phyloP scores from a whole-genome alignment of 2,113 vertebrate genomes.

The Bos taurus region DNA sequence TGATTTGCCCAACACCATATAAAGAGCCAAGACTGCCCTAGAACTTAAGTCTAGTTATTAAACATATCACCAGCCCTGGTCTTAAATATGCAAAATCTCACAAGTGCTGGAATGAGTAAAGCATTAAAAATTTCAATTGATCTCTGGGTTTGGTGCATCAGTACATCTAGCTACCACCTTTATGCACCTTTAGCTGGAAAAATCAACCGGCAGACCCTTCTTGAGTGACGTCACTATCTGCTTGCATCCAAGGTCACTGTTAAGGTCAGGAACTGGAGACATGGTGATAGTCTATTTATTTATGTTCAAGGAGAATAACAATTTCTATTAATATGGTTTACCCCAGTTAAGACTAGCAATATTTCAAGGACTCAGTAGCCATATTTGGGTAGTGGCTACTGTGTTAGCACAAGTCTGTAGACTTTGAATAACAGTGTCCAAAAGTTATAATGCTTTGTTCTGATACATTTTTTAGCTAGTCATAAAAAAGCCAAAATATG shows the following conservation, averaged over 20 bases:
- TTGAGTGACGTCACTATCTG: neutral
- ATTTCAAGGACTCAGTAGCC: neutral
- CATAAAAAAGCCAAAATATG: neutral
- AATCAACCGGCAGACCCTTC: neutral
- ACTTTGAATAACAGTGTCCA: neutral
- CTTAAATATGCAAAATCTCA: neutral
- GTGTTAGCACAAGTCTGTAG: neutral
- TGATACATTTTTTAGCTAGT: neutral
- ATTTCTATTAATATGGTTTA: neutral
- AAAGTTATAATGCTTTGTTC: neutral
- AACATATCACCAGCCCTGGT: neutral
- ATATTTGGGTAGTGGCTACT: neutral
- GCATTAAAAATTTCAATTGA: neutral
- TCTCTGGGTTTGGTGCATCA: neutral
- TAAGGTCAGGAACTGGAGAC: neutral
- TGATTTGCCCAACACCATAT: neutral
- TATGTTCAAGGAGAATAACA: neutral
- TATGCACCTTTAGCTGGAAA: neutral
- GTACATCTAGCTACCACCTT: neutral
- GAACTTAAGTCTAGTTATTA: neutral
- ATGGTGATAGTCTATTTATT: neutral
- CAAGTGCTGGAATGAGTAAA: neutral
- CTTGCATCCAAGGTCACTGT: neutral
- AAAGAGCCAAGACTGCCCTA: neutral
- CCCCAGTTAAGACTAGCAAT: neutral